Conservation (phyloP, 2,888 invertebrate species). For the Bugulina stolonifera region DNA sequence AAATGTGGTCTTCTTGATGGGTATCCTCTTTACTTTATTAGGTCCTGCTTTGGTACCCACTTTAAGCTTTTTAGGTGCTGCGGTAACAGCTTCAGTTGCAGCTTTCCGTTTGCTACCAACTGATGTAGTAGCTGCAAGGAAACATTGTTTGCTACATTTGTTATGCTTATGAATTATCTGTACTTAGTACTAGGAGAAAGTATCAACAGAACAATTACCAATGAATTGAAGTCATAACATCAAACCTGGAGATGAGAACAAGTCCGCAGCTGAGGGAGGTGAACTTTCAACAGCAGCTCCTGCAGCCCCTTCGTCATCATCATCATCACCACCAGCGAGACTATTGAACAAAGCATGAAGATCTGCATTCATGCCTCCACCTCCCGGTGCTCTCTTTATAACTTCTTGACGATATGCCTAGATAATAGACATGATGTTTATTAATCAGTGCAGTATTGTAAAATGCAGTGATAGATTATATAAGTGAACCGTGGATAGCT, state of each 20-base stretch:
- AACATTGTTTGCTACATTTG: no score
- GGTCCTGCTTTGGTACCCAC: background rate
- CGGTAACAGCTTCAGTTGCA: background rate
- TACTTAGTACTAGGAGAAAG: no score
- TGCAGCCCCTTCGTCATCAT: slow-evolving; percentile 4
- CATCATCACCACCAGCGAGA: slow-evolving; percentile 15
- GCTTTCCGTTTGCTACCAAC: slow-evolving; percentile 19
- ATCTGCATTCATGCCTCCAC: slow-evolving; percentile 24
- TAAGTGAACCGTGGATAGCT: no score
- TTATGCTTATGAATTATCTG: no score
- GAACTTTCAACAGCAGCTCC: background rate
- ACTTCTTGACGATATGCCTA: slow-evolving; percentile 26
- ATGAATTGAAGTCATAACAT: no score
- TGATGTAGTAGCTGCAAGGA: background rate
- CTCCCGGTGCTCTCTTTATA: slow-evolving; percentile 6
- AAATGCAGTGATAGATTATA: no score
- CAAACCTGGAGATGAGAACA: background rate
- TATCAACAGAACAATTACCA: no score
- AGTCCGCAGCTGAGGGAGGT: background rate
- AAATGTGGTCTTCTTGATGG: background rate
- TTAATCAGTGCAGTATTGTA: no score
- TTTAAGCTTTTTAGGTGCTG: slow-evolving; percentile 16
- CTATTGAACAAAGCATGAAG: slow-evolving; percentile 18
- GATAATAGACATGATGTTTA: background rate
- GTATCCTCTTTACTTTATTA: background rate